A percentile compares a stretch with the other conserved stretches of the same genome.
Conservation (phyloP, 2,888 invertebrate genomes). For the Adelphocoris suturalis region DNA sequence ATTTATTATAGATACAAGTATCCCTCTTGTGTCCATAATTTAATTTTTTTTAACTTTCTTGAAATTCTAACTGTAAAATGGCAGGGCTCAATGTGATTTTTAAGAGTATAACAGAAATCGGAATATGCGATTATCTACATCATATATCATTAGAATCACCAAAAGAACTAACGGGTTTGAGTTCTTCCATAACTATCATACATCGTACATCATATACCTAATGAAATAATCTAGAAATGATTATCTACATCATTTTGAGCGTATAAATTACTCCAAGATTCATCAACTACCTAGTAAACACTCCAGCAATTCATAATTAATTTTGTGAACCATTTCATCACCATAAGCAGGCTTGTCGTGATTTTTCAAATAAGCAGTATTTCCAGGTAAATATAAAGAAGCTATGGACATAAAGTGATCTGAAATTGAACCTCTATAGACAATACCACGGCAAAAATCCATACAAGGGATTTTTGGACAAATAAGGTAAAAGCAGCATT, state of each 20-base stretch:
- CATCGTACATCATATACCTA: too few species aligned
- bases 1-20: neutral
- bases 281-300: neutral
- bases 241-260: neutral
- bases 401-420: neutral
- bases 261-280: neutral
- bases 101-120: neutral
- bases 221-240: too few species aligned
- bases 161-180: neutral
- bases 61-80: neutral
- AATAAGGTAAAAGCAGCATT: neutral
- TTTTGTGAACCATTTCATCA: neutral
- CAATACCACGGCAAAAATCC: neutral
- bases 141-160: neutral
- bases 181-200: neutral
- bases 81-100: neutral
- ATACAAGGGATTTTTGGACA: neutral
- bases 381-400: too few species aligned
- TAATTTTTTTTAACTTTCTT: neutral
- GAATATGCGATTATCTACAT: too few species aligned
- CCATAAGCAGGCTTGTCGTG: neutral
- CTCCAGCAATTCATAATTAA: constrained; percentile 7
- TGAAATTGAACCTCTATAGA: neutral
- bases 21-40: neutral
- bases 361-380: too few species aligned